Percentiles rank a stretch among this genome's conserved stretches.
These are phyloP conservation scores for Andrena bucephala DNA, from an alignment of 2,888 invertebrate species.

Conservation along the genomic window DNA sequence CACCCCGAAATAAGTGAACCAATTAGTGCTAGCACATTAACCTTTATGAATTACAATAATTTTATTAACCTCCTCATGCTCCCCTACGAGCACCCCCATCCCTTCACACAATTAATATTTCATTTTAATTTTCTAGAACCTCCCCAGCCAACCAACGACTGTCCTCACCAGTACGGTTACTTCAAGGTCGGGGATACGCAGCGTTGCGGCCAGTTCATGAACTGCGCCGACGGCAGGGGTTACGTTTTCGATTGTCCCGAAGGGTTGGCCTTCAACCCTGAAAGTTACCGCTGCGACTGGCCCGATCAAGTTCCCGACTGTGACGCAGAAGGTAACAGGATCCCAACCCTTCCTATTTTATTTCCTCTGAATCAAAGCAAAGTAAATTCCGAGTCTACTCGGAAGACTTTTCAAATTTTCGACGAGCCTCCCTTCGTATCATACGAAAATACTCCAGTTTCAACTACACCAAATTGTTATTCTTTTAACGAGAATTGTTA, in stretches of 20 bases:
- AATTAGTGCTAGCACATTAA: no score
- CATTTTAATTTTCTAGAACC: conserved; percentile 87
- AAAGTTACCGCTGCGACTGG: conserved; percentile 93
- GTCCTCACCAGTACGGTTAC: conserved; percentile 94
- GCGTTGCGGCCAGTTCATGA: conserved; percentile 93
- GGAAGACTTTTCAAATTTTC: not conserved
- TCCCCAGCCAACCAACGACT: conserved; percentile 90
- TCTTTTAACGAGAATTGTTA: no score
- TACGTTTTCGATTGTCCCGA: conserved; percentile 92
- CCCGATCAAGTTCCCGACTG: conserved; percentile 93
- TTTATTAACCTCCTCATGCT: no score
- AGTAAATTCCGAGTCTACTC: not conserved
- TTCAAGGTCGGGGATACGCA: conserved; percentile 89
- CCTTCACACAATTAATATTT: not conserved
- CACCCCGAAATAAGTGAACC: no score
- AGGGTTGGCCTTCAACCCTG: conserved; percentile 92
- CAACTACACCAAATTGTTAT: no score
- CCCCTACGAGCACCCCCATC: not conserved
- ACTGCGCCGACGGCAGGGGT: conserved; percentile 92
- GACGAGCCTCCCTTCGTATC: not conserved
- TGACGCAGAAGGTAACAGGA: conserved; percentile 90
- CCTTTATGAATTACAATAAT: no score
- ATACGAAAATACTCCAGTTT: no score
- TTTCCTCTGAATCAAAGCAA: not conserved
- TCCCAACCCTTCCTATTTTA: not conserved